Evolutionary conservation across 2,113 vertebrate species (phyloP).

Genomic region (Picathartes gymnocephalus): DNA sequence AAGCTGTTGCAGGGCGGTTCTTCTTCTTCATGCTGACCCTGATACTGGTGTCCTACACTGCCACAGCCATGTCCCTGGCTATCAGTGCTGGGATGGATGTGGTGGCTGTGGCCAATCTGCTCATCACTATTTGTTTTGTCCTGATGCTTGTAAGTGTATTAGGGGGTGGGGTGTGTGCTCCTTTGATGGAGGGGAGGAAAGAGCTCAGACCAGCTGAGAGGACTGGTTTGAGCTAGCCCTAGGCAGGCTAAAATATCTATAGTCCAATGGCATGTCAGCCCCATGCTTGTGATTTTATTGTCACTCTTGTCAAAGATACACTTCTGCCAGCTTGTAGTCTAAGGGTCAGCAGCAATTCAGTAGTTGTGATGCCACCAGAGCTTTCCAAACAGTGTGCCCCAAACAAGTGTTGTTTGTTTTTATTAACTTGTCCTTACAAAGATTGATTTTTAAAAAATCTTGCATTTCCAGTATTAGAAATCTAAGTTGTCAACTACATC

Average conservation of each 20-base stretch:
- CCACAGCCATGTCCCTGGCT: slow-evolving; percentile 65
- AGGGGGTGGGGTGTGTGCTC: accelerated
- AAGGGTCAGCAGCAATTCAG: background rate
- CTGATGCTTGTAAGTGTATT: slow-evolving; percentile 63
- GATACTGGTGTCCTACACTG: slow-evolving; percentile 51
- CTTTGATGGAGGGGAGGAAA: background rate
- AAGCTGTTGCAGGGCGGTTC: slow-evolving; percentile 33
- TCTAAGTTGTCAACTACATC: background rate
- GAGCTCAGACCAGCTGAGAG: background rate
- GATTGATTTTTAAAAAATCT: background rate
- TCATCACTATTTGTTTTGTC: slow-evolving; percentile 66
- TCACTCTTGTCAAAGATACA: background rate
- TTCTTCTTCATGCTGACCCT: slow-evolving; percentile 64
- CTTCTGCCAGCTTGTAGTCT: background rate
- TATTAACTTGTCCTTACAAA: background rate
- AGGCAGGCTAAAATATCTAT: background rate
- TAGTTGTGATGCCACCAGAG: background rate
- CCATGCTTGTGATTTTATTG: background rate
- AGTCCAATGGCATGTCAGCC: background rate
- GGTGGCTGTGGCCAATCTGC: slow-evolving; percentile 60
- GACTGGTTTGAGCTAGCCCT: background rate
- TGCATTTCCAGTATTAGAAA: background rate
- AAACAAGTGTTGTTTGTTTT: background rate
- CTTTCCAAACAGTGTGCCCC: background rate
- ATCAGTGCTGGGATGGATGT: slow-evolving; percentile 68